phyloP scores from a whole-genome alignment of 2,888 invertebrate genomes.

The Pachliopta kotzebuea region DNA sequence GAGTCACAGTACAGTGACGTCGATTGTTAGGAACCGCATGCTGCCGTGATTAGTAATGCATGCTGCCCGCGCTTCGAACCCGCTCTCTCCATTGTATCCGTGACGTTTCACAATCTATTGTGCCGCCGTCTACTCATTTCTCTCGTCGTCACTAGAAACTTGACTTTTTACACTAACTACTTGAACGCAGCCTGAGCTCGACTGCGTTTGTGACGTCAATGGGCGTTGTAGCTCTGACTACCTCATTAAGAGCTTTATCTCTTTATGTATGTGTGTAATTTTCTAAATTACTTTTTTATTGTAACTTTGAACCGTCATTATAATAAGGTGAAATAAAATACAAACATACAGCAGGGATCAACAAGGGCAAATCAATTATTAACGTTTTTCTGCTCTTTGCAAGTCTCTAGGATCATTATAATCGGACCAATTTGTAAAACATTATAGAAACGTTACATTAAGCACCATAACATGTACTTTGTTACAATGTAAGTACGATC shows the following conservation, averaged over 20 bases:
- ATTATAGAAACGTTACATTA: too few relatives aligned
- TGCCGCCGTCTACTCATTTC: conserved; percentile 53
- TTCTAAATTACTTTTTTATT: too few relatives aligned
- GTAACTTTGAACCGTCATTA: too few relatives aligned
- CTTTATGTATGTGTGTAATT: not conserved
- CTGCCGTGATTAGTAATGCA: conserved; percentile 65
- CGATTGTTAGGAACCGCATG: conserved; percentile 44
- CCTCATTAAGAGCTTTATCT: not conserved
- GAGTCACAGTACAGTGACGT: conserved; percentile 20
- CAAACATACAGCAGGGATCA: too few relatives aligned
- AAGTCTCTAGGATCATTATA: too few relatives aligned
- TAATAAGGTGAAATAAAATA: too few relatives aligned
- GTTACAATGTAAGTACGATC: too few relatives aligned
- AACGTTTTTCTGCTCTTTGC: too few relatives aligned
- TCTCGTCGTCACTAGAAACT: conserved; percentile 50
- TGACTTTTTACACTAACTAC: conserved; percentile 41
- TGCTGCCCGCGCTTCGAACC: conserved; percentile 61
- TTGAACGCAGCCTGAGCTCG: not conserved
- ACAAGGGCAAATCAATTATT: too few relatives aligned
- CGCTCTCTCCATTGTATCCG: conserved; percentile 71
- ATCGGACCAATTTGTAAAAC: too few relatives aligned
- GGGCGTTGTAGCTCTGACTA: not conserved
- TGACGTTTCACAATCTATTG: conserved; percentile 72
- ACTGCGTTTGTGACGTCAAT: not conserved
- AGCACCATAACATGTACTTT: too few relatives aligned